Base-by-base conservation (phyloP, 2,888 invertebrate genomes). In the Desoria tigrina region DNA sequence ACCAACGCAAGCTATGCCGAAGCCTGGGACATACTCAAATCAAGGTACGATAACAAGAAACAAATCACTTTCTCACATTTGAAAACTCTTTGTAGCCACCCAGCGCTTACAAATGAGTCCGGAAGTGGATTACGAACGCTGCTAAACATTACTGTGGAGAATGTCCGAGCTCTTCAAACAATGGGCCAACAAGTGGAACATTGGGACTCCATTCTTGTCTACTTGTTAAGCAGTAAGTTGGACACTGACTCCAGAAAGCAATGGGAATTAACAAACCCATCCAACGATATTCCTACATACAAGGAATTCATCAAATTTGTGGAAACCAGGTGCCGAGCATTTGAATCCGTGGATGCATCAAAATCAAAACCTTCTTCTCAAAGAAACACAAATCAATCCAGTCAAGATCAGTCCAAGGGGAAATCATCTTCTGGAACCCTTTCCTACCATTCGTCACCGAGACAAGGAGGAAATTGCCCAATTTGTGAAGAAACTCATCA, bases 1-100 rank as follows among this genome's bases (percentile, higher is more conserved):
- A 54, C 58, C 7, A 64, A 72, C 23, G 66, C 42, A 2, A 72
- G 66, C 24, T 72, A 67, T 42, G 58, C 54, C 21, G 50, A 51
- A 1, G 72, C 72, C 0, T 69, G 67, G 72, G 50, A 49, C 1
- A 39, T 39, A 1, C 32, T 72, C 0, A 14, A 27, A 18, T 49
- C 61, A 2, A 32, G 72, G 7, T 72, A 69, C 45, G 28, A 69
- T 1, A 65, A 69, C 23, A 42, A 65, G 3, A 49, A 66, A 11
- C 65, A 67, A n/a, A 21, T 66, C 24, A 21, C 67, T 1, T 63
- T 63, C 26, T 1, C 65, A 1, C 16, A 55, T 1, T 14, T 69
- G n/a, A 49, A 53, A 23, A 49, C 55, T 16, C 32, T 69, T 4
- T 32, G 63, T 2, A 26, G 18, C 4, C 66, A 64, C 23, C 27